Evolutionary conservation across 2,888 invertebrate genomes (phyloP).

Genomic region (Amphimallon solstitiale): DNA sequence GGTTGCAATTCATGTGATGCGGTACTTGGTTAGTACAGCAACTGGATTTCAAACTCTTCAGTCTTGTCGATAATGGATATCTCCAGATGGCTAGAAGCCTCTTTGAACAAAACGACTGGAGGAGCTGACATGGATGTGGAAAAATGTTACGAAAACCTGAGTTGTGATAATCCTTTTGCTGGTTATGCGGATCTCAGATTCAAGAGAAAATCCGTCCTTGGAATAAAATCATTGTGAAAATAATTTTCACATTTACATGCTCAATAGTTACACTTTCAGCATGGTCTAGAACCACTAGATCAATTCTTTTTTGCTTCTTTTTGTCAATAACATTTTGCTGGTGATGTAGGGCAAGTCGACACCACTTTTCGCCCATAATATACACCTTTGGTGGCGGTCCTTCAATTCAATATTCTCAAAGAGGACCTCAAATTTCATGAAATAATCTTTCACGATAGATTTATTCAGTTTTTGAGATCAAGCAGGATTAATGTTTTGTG

Average conservation of each 20-base stretch:
- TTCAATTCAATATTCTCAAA: too few species aligned
- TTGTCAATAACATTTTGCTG: constrained; percentile 49
- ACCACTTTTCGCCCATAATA: constrained; percentile 53
- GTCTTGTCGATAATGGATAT: constrained; percentile 42
- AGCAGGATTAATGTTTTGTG: too few species aligned
- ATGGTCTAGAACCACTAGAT: constrained; percentile 51
- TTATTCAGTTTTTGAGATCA: too few species aligned
- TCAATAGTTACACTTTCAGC: constrained; percentile 53
- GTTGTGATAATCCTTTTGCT: constrained; percentile 48
- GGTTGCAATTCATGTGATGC: constrained; percentile 53
- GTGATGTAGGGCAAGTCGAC: constrained; percentile 48
- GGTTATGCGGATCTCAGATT: constrained; percentile 45
- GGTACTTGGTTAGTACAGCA: constrained; percentile 54
- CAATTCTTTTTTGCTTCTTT: constrained; percentile 50
- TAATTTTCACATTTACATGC: constrained; percentile 49
- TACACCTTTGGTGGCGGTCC: too few species aligned
- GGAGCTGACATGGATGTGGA: too few species aligned
- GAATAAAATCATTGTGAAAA: constrained; percentile 35
- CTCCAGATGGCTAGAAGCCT: too few species aligned
- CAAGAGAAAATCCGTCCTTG: constrained; percentile 45
- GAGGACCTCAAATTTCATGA: too few species aligned
- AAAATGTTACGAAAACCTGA: too few species aligned
- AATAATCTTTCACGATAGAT: too few species aligned
- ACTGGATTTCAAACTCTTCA: constrained; percentile 44
- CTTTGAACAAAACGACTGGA: too few species aligned